phyloP scores from a whole-genome alignment of 2,113 vertebrate genomes.

The Daphoenositta chrysoptera region DNA sequence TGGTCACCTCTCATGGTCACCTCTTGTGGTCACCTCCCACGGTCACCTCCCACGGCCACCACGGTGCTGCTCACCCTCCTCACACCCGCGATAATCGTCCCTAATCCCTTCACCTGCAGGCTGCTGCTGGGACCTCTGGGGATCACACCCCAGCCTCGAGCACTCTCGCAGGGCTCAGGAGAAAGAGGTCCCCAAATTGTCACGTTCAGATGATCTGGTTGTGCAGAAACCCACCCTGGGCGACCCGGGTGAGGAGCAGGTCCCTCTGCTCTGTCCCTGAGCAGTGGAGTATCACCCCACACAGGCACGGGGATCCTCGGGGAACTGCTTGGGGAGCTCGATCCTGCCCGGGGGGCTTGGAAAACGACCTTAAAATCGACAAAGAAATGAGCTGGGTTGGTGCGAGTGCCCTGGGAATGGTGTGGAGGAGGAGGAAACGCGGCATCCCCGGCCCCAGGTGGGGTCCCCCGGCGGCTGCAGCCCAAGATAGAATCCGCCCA shows the following conservation, averaged over 20 bases:
- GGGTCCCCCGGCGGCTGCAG: not conserved
- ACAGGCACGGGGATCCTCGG: not conserved
- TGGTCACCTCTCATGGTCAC: not conserved
- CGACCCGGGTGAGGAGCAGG: fast-evolving
- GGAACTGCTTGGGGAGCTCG: fast-evolving
- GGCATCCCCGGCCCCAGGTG: not conserved
- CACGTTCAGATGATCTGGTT: fast-evolving
- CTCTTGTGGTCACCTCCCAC: not conserved
- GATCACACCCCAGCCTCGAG: fast-evolving
- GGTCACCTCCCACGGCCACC: not conserved
- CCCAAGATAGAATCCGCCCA: constrained; percentile 47
- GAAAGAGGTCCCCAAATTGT: not conserved
- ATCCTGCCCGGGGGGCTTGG: fast-evolving
- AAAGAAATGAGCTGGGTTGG: fast-evolving
- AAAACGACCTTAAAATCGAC: not conserved
- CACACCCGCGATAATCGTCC: fast-evolving
- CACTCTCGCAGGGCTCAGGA: not conserved
- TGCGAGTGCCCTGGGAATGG: not conserved
- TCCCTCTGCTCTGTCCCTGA: fast-evolving
- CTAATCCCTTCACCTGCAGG: fast-evolving
- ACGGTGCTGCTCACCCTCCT: not conserved
- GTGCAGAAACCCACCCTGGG: not conserved
- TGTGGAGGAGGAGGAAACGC: not conserved
- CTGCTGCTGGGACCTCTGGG: not conserved
- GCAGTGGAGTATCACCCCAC: fast-evolving